phyloP scores from a whole-genome alignment of 2,113 vertebrate species.

The Spermophilus dauricus region DNA sequence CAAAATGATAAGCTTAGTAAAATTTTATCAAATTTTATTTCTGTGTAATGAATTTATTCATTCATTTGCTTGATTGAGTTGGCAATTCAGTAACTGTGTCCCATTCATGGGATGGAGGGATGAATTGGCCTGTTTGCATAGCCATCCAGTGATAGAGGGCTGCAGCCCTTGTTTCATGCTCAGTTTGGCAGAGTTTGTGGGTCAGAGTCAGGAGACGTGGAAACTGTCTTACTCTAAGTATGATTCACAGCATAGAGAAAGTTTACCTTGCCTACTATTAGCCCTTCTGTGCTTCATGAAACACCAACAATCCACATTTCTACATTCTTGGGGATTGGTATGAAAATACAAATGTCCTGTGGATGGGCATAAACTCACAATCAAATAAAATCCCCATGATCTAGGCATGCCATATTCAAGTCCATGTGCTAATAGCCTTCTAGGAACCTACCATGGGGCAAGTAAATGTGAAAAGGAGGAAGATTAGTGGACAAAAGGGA shows the following conservation, averaged over 20 bases:
- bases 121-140: background rate
- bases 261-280: background rate
- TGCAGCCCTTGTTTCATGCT: background rate
- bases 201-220: background rate
- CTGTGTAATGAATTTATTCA: background rate
- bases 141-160: background rate
- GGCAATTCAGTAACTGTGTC: background rate
- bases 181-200: background rate
- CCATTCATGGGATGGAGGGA: background rate
- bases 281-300: background rate
- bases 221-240: background rate
- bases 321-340: background rate
- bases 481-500: background rate
- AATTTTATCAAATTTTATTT: background rate
- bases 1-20: background rate
- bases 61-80: background rate
- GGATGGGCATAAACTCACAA: background rate
- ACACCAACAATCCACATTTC: background rate
- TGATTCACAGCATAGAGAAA: background rate
- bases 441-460: background rate
- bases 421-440: background rate
- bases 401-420: background rate
- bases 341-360: background rate
- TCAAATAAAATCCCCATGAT: background rate
- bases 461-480: background rate